phyloP scores from a whole-genome alignment of 2,888 invertebrate species.

The Drosophila sordidula region DNA sequence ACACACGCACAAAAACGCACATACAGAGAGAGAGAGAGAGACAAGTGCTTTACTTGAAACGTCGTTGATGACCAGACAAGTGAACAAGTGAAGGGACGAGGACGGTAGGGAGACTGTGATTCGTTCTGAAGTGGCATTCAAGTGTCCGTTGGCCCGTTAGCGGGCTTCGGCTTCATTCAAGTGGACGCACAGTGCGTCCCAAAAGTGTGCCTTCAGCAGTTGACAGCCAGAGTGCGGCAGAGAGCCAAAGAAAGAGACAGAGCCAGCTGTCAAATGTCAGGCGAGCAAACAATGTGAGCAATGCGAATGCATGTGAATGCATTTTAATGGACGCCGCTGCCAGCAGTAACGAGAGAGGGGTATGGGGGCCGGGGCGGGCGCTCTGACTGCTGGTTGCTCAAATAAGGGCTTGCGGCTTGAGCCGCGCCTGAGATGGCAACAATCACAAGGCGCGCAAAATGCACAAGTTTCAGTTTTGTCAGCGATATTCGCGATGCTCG shows the following conservation, averaged over 20 bases:
- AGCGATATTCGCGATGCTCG: constrained; percentile 12
- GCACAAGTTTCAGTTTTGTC: constrained; percentile 44
- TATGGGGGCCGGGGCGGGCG: no score
- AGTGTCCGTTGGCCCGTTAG: constrained; percentile 53
- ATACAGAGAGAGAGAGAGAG: neutral
- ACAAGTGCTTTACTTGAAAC: constrained; percentile 26
- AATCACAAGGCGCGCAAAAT: constrained; percentile 38
- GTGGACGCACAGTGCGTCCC: constrained; percentile 28
- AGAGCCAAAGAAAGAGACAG: neutral
- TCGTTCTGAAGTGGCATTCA: constrained; percentile 51
- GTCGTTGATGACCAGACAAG: constrained; percentile 49
- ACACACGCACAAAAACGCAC: neutral
- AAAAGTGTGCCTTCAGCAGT: constrained; percentile 3
- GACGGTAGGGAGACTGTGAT: constrained; percentile 13
- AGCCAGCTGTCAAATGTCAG: constrained; percentile 24
- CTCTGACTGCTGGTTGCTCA: neutral
- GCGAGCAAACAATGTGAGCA: constrained; percentile 48
- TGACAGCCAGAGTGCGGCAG: neutral
- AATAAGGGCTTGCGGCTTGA: neutral
- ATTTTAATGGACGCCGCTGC: constrained; percentile 55
- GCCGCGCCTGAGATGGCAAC: constrained; percentile 2
- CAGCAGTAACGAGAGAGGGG: constrained; percentile 6
- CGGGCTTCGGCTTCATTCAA: constrained; percentile 42
- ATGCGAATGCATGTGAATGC: constrained; percentile 56
- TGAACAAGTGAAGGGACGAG: constrained; percentile 22